A percentile compares a stretch with the other conserved stretches of the same genome.
These are phyloP conservation scores for Scatophagus argus DNA, from an alignment of 2,113 vertebrate species.

Conservation along the genomic window DNA sequence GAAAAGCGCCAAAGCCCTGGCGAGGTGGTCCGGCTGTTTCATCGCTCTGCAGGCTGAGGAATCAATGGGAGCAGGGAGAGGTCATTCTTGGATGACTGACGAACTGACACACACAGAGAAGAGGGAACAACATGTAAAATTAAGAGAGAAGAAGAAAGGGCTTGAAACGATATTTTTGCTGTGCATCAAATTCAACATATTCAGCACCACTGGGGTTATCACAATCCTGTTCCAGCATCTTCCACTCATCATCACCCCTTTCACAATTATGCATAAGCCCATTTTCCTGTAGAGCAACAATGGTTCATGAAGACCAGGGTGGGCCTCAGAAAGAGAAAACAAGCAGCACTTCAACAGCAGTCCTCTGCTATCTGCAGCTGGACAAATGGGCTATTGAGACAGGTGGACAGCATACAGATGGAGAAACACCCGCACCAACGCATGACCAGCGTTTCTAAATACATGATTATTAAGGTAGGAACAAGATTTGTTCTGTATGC, in stretches of 20 bases:
- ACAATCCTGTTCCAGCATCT: neutral
- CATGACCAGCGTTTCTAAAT: constrained; percentile 45
- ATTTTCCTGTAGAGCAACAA: constrained; percentile 12
- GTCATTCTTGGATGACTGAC: constrained; percentile 55
- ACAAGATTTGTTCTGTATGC: constrained; percentile 21
- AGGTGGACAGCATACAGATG: constrained; percentile 71
- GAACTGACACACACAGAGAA: constrained; percentile 25
- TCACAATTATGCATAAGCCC: neutral
- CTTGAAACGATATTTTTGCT: neutral
- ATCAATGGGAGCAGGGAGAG: constrained; percentile 68
- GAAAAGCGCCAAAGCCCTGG: constrained; percentile 71
- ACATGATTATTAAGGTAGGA: neutral
- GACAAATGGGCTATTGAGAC: constrained; percentile 76
- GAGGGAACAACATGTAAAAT: constrained; percentile 1
- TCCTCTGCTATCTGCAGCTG: constrained; percentile 61
- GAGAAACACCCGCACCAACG: constrained; percentile 63
- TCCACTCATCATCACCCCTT: constrained; percentile 7
- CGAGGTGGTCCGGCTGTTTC: constrained; percentile 62
- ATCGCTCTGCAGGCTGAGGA: constrained; percentile 50
- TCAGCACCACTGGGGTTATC: no score
- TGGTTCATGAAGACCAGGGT: constrained; percentile 23
- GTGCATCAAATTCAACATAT: neutral
- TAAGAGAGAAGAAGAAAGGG: neutral
- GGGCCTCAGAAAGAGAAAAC: constrained; percentile 69
- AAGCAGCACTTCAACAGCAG: constrained; percentile 55